Percentiles rank a stretch among this genome's conserved stretches.
phyloP scores from a whole-genome alignment of 2,888 invertebrate genomes.

The Abrostola triplasia region DNA sequence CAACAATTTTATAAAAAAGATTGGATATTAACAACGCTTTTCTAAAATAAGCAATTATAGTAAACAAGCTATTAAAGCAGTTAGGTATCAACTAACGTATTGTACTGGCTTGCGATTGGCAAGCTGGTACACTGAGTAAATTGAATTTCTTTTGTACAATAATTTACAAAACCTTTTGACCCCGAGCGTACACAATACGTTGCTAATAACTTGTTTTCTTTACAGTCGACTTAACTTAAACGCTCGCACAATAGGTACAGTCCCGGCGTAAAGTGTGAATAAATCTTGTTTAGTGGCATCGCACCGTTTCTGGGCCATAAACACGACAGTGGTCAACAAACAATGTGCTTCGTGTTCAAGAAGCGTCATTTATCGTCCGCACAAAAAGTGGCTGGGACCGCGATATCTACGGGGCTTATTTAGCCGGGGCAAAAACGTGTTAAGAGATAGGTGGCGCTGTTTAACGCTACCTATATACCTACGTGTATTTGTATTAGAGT shows the following conservation, averaged over 20 bases:
- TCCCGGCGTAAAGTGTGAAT: conserved; percentile 72
- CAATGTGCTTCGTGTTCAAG: conserved; percentile 75
- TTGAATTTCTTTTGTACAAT: not conserved
- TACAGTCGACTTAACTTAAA: conserved; percentile 63
- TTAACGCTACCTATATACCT: conserved; percentile 27
- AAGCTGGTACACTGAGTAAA: not conserved
- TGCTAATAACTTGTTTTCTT: conserved; percentile 59
- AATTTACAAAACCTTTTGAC: conserved; percentile 4
- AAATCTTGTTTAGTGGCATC: conserved; percentile 71
- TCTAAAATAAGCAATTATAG: not conserved
- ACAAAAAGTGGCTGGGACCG: conserved; percentile 68
- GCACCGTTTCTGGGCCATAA: conserved; percentile 74
- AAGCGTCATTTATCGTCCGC: conserved; percentile 74
- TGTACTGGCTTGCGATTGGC: not conserved
- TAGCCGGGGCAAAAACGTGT: conserved; percentile 63
- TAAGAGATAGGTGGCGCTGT: conserved; percentile 51
- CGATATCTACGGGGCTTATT: conserved; percentile 62
- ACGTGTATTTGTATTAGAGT: conserved; percentile 11
- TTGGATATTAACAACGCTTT: not conserved
- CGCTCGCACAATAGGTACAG: conserved; percentile 41
- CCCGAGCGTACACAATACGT: conserved; percentile 46
- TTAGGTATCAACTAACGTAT: not conserved
- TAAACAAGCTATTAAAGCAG: not conserved
- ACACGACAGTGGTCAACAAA: conserved; percentile 77
- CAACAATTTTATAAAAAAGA: too few species aligned